phyloP scores from a whole-genome alignment of 2,113 vertebrate genomes.

The Polypterus senegalus region DNA sequence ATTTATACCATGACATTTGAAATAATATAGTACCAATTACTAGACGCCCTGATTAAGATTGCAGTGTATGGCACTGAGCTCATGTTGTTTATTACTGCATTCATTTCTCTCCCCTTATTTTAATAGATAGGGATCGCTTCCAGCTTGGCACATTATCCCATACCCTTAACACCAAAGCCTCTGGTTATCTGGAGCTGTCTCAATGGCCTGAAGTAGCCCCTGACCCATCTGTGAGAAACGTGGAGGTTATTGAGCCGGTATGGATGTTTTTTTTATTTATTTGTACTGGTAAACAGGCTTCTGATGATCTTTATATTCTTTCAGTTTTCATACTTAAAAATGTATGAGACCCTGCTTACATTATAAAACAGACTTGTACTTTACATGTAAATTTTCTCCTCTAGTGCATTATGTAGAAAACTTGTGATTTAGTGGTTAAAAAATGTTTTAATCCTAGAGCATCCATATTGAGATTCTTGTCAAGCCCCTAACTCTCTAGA shows the following conservation, averaged over 20 bases:
- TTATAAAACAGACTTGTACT: too few species aligned
- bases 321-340: too few species aligned
- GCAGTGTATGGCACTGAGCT: conserved; percentile 39
- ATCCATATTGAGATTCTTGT: too few species aligned
- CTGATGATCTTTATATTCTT: too few species aligned
- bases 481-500: too few species aligned
- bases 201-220: conserved; percentile 83
- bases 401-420: too few species aligned
- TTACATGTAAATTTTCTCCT: too few species aligned
- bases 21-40: conserved; percentile 63
- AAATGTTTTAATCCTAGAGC: too few species aligned
- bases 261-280: conserved; percentile 16
- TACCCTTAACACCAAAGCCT: conserved; percentile 70
- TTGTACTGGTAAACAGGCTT: too few species aligned
- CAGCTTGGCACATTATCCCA: conserved; percentile 93
- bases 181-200: conserved; percentile 83
- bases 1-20: conserved; percentile 68
- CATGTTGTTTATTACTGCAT: conserved; percentile 29
- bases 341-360: too few species aligned
- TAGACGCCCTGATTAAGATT: conserved; percentile 50
- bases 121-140: conserved; percentile 83
- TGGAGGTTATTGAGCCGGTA: conserved; percentile 76
- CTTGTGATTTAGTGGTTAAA: too few species aligned
- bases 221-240: conserved; percentile 80
- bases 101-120: conserved; percentile 24